Evolutionary conservation across 2,888 invertebrate genomes (phyloP).

Genomic region (Tetrapedia diversipes): DNA sequence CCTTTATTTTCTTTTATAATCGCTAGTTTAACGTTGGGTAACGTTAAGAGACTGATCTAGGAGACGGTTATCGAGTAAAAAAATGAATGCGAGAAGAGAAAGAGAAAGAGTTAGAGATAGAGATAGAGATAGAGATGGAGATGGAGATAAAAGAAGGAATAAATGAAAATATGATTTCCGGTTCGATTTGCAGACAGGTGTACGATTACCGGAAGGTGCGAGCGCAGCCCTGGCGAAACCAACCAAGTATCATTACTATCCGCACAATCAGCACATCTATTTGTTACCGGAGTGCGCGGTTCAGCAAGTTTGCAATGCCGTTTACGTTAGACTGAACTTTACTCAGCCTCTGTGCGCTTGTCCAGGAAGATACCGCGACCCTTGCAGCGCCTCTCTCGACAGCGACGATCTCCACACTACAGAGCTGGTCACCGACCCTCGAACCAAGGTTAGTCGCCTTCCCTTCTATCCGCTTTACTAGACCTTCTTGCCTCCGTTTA

Average conservation of each 20-base stretch:
- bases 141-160: not conserved
- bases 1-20: no score
- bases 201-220: slow-evolving; percentile 84
- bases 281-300: slow-evolving; percentile 96
- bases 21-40: no score
- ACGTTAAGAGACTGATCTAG: no score
- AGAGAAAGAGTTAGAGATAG: not conserved
- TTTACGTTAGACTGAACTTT: slow-evolving; percentile 95
- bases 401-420: slow-evolving; percentile 96
- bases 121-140: not conserved
- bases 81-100: no score
- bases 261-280: slow-evolving; percentile 96
- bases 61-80: no score
- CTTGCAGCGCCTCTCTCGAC: slow-evolving; percentile 95
- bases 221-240: slow-evolving; percentile 88
- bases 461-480: slow-evolving; percentile 10
- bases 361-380: slow-evolving; percentile 93
- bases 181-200: slow-evolving; percentile 77
- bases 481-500: not conserved
- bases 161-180: not conserved
- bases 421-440: slow-evolving; percentile 92
- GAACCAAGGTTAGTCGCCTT: slow-evolving; percentile 87
- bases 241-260: slow-evolving; percentile 96
- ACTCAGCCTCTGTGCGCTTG: slow-evolving; percentile 97
- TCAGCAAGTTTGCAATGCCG: slow-evolving; percentile 97